These are phyloP conservation scores for Punctoribates punctum DNA, from an alignment of 2,888 invertebrate genomes.

Conservation along the genomic window DNA sequence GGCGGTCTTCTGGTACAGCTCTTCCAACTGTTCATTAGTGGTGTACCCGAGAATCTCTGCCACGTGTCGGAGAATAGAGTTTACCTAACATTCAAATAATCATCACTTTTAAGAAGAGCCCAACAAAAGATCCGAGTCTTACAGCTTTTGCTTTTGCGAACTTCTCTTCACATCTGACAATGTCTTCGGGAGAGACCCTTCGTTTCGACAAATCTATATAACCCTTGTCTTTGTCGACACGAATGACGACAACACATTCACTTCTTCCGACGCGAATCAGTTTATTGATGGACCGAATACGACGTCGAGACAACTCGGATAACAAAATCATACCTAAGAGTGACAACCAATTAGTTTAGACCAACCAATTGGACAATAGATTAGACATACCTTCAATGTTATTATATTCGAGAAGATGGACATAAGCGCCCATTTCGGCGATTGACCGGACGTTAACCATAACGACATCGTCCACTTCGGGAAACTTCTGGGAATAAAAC, in stretches of 20 bases:
- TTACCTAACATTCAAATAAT: constrained; percentile 56
- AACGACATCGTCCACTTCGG: constrained; percentile 98
- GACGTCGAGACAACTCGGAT: constrained; percentile 93
- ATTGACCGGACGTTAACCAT: constrained; percentile 97
- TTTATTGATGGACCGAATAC: constrained; percentile 99
- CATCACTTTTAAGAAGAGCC: too few species aligned
- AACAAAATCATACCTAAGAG: constrained; percentile 87
- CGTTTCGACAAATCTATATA: constrained; percentile 99
- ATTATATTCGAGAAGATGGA: constrained; percentile 94
- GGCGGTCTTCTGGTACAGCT: constrained; percentile 90
- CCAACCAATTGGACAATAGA: background rate
- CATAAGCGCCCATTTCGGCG: constrained; percentile 99
- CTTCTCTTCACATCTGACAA: constrained; percentile 95
- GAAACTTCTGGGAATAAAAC: constrained; percentile 95
- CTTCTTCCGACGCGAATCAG: constrained; percentile 96
- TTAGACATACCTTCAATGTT: constrained; percentile 75
- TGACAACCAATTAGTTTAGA: constrained; percentile 3
- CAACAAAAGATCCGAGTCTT: too few species aligned
- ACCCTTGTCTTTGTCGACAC: constrained; percentile 99
- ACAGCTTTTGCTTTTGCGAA: constrained; percentile 98
- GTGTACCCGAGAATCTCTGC: constrained; percentile 90
- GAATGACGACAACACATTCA: constrained; percentile 96
- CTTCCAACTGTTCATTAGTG: constrained; percentile 85
- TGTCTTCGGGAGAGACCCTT: constrained; percentile 95
- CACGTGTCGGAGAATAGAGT: constrained; percentile 94